Base-by-base conservation (phyloP, 2,113 vertebrate species). In the Trematomus loennbergii region DNA sequence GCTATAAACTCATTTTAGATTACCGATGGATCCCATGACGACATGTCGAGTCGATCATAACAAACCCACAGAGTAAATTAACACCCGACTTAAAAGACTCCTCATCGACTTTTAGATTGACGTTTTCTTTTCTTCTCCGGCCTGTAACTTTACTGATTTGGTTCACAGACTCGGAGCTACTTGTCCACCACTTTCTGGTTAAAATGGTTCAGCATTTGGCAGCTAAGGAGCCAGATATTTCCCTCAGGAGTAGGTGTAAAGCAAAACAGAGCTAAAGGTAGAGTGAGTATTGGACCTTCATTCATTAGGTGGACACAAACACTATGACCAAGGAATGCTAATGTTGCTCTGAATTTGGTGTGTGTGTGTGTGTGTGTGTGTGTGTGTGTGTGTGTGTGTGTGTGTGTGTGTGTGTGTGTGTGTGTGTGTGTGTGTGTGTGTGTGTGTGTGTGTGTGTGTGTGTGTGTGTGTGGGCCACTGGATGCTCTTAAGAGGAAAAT, bases 181-280 rank as follows among this genome's bases (percentile, higher is more conserved):
- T 20, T 46, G 15, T 2, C 18, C 9, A 58, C 13, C 17, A 29
- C 16, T 52, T 62, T 6, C 13, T 69, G 20, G 36, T 60, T 18
- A 40, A 67, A 68, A 68, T 1, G 46, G 22, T 36, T 13, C 17
- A 8, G 16, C 36, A 46, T 46, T 69, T 29, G 64, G 48, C 59
- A 68, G 50, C 17, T 66, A 12, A 65, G 67, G 74, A 78, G 40
- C 2, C 22, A 29, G 5, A 61, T 68, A 53, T 60, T 78, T 68
- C 70, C 78, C 48, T 55, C 9, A 43, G 29, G 40, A 18, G 9
- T 9, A 15, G 12, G 40, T 57, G 50, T 10, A 74, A 61, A 9
- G 4, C 16, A 62, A 60, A 66, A 33, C 5, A 72, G 4, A 50
- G 49, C 16, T 52, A 52, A 59, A 43, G 18, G 8, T 17, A 59